Evolutionary conservation across 1,140 invertebrate genomes (phyloP).

Genomic region (Luehdorfia chinensis): DNA sequence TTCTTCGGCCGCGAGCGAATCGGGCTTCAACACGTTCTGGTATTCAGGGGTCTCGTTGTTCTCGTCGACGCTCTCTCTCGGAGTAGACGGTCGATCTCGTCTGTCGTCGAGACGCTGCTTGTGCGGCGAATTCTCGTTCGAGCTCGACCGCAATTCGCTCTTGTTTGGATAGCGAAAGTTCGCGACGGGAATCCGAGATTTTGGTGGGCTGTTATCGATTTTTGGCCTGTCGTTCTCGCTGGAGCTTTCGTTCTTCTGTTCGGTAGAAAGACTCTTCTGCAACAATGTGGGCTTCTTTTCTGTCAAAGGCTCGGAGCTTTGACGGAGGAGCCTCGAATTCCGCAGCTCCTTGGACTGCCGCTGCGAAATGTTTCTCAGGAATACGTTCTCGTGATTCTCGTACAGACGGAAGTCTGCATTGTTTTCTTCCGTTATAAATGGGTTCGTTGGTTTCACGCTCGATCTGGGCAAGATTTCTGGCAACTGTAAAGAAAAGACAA

Average conservation of each 20-base stretch:
- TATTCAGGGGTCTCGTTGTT: slow-evolving; percentile 58
- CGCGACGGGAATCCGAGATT: slow-evolving; percentile 67
- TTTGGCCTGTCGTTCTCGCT: slow-evolving; percentile 36
- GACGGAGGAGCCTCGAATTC: slow-evolving; percentile 56
- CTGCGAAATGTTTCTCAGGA: slow-evolving; percentile 69
- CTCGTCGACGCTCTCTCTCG: slow-evolving; percentile 27
- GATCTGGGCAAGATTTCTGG: slow-evolving; percentile 60
- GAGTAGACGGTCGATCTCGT: slow-evolving; percentile 16
- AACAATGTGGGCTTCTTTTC: slow-evolving; percentile 52
- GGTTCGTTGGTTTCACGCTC: slow-evolving; percentile 44
- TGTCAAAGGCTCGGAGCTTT: slow-evolving; percentile 62
- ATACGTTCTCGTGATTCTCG: slow-evolving; percentile 74
- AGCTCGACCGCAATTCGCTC: slow-evolving; percentile 47
- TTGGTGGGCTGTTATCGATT: slow-evolving; percentile 51
- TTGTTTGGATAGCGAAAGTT: slow-evolving; percentile 74
- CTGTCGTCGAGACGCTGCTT: slow-evolving; percentile 34
- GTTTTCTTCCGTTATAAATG: slow-evolving; percentile 47
- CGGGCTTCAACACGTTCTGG: slow-evolving; percentile 54
- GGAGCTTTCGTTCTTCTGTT: slow-evolving; percentile 49
- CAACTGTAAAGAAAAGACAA: slow-evolving; percentile 36
- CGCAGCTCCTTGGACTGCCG: slow-evolving; percentile 62
- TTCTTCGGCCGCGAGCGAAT: slow-evolving; percentile 20
- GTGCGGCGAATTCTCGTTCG: slow-evolving; percentile 57
- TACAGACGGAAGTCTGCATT: slow-evolving; percentile 53
- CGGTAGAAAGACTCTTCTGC: slow-evolving; percentile 68